These are phyloP conservation scores for Deroplatys truncata DNA, from an alignment of 2,888 invertebrate species.

Conservation along the genomic window DNA sequence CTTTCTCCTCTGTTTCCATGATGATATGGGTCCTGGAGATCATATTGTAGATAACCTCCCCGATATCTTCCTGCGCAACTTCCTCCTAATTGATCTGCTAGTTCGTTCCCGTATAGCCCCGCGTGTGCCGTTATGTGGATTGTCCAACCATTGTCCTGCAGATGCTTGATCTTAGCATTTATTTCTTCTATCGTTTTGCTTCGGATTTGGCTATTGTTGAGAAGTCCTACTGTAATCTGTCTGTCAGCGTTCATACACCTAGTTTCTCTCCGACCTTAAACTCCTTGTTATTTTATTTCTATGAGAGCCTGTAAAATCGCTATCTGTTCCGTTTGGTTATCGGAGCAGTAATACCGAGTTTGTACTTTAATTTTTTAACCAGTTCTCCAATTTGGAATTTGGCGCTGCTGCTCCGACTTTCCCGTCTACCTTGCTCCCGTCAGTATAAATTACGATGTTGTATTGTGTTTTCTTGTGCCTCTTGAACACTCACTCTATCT, in stretches of 20 bases:
- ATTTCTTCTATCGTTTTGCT: not conserved
- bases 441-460: not conserved
- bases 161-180: not conserved
- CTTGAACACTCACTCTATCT: not conserved
- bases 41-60: not conserved
- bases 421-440: not conserved
- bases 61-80: not conserved
- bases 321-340: not conserved
- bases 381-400: not conserved
- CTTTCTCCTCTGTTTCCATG: not conserved
- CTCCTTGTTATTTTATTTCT: not conserved
- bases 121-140: no score
- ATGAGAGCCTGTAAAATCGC: not conserved
- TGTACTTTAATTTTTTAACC: not conserved
- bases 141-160: not conserved
- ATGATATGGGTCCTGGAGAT: not conserved
- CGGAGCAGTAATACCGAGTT: not conserved
- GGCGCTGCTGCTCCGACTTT: not conserved
- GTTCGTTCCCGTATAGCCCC: no score
- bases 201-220: no score
- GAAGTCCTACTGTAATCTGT: no score
- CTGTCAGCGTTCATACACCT: not conserved
- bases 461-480: not conserved
- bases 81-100: not conserved
- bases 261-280: not conserved